phyloP scores from a whole-genome alignment of 2,888 invertebrate species.

The Trichogramma dendrolimi region DNA sequence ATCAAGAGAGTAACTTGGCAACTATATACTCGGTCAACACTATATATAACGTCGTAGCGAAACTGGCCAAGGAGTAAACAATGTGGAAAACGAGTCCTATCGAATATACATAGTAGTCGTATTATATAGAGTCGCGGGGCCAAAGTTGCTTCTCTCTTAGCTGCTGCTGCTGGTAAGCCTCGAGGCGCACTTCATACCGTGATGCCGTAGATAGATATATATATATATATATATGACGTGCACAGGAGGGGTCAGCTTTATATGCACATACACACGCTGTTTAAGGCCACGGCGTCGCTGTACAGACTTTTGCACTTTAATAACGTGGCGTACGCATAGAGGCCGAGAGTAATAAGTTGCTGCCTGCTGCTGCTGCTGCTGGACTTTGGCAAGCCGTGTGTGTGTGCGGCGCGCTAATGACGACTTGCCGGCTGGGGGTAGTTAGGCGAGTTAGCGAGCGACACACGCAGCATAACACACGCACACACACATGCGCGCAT shows the following conservation, averaged over 20 bases:
- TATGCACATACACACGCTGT: background rate
- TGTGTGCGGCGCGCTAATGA: constrained; percentile 10
- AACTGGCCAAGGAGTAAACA: too few species aligned
- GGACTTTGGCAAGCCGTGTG: constrained; percentile 6
- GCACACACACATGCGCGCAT: background rate
- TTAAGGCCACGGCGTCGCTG: too few species aligned
- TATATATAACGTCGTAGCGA: too few species aligned
- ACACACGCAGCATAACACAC: background rate
- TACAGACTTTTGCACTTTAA: constrained; percentile 5
- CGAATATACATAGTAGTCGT: too few species aligned
- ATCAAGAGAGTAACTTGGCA: too few species aligned
- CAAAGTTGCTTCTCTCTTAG: too few species aligned
- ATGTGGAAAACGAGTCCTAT: too few species aligned
- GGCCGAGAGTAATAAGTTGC: constrained; percentile 12
- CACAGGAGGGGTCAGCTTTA: too few species aligned
- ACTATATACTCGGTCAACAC: too few species aligned
- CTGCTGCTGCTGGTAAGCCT: background rate
- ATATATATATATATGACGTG: background rate
- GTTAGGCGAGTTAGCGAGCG: constrained; percentile 5
- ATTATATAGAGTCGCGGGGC: too few species aligned
- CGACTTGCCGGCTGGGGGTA: constrained; percentile 10
- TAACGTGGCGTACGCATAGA: background rate
- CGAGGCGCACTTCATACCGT: background rate
- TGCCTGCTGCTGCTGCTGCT: background rate
- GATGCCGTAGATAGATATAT: background rate